Evolutionary conservation across 2,113 vertebrate species (phyloP).

Genomic region (Axis porcinus): DNA sequence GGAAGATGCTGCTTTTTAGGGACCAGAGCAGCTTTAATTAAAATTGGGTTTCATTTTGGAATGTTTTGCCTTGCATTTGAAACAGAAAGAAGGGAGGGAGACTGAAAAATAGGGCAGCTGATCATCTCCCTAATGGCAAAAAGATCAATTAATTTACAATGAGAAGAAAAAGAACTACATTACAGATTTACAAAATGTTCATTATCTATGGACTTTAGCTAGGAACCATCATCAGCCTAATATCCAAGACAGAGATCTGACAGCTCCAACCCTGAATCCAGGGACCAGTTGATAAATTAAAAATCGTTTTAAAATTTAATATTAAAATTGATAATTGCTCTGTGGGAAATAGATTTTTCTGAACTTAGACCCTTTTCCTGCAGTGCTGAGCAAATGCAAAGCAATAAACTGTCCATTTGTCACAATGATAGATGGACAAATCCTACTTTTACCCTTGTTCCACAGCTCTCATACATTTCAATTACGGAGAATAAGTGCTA

Average conservation of each 20-base stretch:
- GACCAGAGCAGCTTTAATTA: conserved; percentile 46
- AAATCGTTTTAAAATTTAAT: conserved; percentile 78
- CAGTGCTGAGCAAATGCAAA: conserved; percentile 64
- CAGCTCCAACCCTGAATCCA: conserved; percentile 58
- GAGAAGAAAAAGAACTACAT: conserved; percentile 50
- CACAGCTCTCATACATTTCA: conserved; percentile 60
- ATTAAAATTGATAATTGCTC: conserved; percentile 78
- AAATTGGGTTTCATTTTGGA: conserved; percentile 45
- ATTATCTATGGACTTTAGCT: conserved; percentile 64
- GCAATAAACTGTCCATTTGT: conserved; percentile 72
- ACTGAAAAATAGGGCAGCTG: conserved; percentile 49
- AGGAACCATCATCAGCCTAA: conserved; percentile 57
- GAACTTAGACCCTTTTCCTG: conserved; percentile 72
- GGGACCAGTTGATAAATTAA: conserved; percentile 74
- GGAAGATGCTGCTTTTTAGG: conserved; percentile 55
- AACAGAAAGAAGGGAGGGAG: conserved; percentile 45
- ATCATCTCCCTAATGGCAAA: conserved; percentile 61
- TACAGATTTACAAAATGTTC: conserved; percentile 72
- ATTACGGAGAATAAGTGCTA: conserved; percentile 63
- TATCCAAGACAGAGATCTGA: conserved; percentile 61
- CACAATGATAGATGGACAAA: conserved; percentile 70
- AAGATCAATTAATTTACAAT: conserved; percentile 66
- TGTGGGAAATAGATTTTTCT: conserved; percentile 77
- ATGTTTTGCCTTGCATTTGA: conserved; percentile 51
- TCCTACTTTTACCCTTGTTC: conserved; percentile 58